These are phyloP conservation scores for Cartodere bifasciata DNA, from an alignment of 2,888 invertebrate genomes.

Conservation along the genomic window DNA sequence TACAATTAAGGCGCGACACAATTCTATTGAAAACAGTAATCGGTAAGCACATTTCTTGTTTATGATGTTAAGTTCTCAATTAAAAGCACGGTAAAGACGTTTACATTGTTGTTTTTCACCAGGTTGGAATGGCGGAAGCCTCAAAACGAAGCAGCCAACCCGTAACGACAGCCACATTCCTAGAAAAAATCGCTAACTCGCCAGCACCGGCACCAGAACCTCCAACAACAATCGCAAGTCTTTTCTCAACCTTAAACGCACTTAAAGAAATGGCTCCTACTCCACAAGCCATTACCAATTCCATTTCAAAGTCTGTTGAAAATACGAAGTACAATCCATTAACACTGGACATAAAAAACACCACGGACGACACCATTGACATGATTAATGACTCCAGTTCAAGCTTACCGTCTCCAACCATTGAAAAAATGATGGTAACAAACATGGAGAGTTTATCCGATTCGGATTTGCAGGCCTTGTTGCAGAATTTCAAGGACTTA, in stretches of 20 bases:
- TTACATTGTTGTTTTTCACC: constrained; percentile 2
- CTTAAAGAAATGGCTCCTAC: not conserved
- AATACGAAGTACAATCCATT: too few relatives aligned
- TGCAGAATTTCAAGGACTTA: constrained; percentile 71
- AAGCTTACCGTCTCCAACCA: too few relatives aligned
- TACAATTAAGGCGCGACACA: constrained; percentile 8
- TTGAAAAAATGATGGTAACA: too few relatives aligned
- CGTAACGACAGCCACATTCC: constrained; percentile 39
- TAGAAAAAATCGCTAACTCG: constrained; percentile 26
- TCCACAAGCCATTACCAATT: constrained; percentile 3
- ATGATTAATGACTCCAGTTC: too few relatives aligned
- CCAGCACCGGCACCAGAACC: constrained; percentile 5
- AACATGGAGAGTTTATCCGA: constrained; percentile 65
- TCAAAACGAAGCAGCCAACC: constrained; percentile 40
- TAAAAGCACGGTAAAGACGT: not conserved
- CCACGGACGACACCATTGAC: too few relatives aligned
- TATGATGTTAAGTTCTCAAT: too few relatives aligned
- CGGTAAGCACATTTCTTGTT: too few relatives aligned
- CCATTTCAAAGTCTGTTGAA: too few relatives aligned
- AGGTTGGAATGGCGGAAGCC: constrained; percentile 54
- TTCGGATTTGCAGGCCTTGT: constrained; percentile 62
- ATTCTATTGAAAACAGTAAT: too few relatives aligned
- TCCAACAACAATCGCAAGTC: constrained; percentile 11
- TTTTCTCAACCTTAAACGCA: constrained; percentile 5
- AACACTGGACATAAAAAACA: too few relatives aligned